Evolutionary conservation across 2,797 vertebrate genomes (phyloP).

Genomic region (Coccyzus lansbergi): DNA sequence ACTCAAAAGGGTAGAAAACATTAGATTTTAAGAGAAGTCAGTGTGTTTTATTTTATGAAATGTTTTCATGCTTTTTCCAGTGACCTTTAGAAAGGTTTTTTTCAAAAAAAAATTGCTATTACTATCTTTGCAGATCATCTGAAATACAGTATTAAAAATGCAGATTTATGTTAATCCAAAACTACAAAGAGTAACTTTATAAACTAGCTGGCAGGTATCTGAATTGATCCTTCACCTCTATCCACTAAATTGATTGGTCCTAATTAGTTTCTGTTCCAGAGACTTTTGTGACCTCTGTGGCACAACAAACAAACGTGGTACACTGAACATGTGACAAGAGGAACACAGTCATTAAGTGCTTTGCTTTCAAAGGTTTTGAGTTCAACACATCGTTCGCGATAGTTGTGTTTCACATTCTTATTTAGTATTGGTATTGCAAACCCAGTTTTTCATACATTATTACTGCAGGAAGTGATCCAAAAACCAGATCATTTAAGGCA

Average conservation of each 20-base stretch:
- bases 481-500: neutral
- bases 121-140: neutral
- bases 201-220: neutral
- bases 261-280: neutral
- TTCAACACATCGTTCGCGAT: neutral
- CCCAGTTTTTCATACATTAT: neutral
- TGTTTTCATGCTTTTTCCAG: neutral
- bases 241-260: neutral
- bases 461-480: neutral
- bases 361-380: neutral
- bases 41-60: neutral
- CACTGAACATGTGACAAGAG: neutral
- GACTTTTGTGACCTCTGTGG: neutral
- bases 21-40: neutral
- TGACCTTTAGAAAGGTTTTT: neutral
- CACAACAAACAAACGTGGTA: neutral
- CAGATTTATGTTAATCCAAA: neutral
- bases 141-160: neutral
- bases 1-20: neutral
- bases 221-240: neutral
- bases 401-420: neutral
- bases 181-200: neutral
- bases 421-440: neutral
- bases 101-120: neutral
- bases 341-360: neutral